Percentiles rank a stretch among this genome's conserved stretches.
Conservation (phyloP, 2,888 invertebrate species). For the Cataglyphis cursor region DNA sequence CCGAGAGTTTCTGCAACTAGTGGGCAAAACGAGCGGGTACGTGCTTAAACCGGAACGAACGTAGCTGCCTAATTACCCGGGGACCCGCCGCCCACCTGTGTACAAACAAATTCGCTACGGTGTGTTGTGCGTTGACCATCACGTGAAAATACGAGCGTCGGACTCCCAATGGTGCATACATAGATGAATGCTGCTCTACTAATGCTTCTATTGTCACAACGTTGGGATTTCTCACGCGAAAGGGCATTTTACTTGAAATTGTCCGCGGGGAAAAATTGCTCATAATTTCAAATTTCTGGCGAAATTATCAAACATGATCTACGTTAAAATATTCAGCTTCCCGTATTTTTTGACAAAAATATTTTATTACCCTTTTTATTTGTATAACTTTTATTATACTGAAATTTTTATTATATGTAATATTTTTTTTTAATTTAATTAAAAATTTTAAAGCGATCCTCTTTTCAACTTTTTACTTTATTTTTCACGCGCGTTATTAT, state of each 20-base stretch:
- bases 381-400: not conserved
- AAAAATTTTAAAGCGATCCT: not conserved
- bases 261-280: not conserved
- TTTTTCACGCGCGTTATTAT: not conserved
- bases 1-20: constrained; percentile 81
- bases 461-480: not conserved
- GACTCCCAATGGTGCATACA: not conserved
- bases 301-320: not conserved
- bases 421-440: constrained; percentile 11
- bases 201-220: not conserved
- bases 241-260: not conserved
- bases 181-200: not conserved
- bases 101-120: constrained; percentile 72
- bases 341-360: not conserved
- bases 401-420: constrained; percentile 6
- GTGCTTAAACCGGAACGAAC: constrained; percentile 76
- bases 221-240: not conserved
- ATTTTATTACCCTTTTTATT: constrained; percentile 12
- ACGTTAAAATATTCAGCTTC: not conserved
- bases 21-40: constrained; percentile 74
- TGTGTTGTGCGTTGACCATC: constrained; percentile 37
- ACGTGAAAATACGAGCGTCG: constrained; percentile 37
- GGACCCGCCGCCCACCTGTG: constrained; percentile 67
- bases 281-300: not conserved
- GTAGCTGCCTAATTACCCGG: constrained; percentile 73